These are phyloP conservation scores for Strix aluco DNA, from an alignment of 2,113 vertebrate species.

Conservation along the genomic window DNA sequence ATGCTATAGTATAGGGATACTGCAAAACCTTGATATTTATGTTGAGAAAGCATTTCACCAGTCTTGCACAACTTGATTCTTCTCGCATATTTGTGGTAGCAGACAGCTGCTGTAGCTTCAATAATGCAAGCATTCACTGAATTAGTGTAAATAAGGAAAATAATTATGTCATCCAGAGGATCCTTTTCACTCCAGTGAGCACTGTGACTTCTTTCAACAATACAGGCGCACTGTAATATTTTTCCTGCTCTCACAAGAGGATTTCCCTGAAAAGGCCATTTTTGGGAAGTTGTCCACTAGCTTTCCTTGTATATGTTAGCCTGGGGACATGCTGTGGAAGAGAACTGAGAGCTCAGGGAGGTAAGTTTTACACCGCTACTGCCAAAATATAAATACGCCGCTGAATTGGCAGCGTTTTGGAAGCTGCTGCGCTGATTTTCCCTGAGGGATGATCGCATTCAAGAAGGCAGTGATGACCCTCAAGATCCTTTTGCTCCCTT, in stretches of 20 bases:
- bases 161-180: rapidly evolving
- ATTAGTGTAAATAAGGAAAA: not conserved
- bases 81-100: not conserved
- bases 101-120: not conserved
- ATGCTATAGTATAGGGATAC: not conserved
- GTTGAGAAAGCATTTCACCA: not conserved
- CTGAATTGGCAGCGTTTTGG: not conserved
- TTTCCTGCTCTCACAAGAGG: not conserved
- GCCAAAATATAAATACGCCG: rapidly evolving
- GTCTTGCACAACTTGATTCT: not conserved
- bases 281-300: not conserved
- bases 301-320: not conserved
- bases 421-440: not conserved
- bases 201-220: not conserved
- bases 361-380: not conserved
- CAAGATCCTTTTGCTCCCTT: not conserved
- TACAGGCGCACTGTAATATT: not conserved
- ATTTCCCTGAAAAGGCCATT: not conserved
- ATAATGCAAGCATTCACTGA: not conserved
- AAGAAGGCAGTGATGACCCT: not conserved
- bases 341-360: not conserved
- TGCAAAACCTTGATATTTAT: not conserved
- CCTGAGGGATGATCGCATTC: rapidly evolving
- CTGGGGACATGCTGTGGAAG: not conserved
- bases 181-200: not conserved